Evolutionary conservation across 2,888 invertebrate genomes (phyloP), one percentile per base, ranked within the genome.

Genomic region (Drosophila pseudotakahashii): DNA sequence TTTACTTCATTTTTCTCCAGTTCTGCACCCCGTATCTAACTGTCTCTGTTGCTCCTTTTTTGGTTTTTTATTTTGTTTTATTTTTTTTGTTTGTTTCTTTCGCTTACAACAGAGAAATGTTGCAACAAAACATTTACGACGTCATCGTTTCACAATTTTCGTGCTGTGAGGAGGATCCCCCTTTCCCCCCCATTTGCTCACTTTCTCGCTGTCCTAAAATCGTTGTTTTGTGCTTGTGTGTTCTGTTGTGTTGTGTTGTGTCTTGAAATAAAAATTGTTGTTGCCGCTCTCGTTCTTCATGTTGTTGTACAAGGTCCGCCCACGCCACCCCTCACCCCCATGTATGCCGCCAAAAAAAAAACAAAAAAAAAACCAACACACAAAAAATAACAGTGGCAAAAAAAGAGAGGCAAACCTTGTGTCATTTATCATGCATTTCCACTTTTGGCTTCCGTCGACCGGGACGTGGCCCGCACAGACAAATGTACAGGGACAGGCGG

Each of bases 391-490:
- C 48, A 44, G 44, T 41, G 52, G 51, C 32, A 50, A 47, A 58
- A 48, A 71, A 57, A 63, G 61, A 76, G 73, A 59, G 41, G 57
- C 75, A 79, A 85, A 79, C 70, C 78, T 79, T 82, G 76, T 84
- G 88, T 88, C 83, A 88, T 84, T 88, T 88, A 85, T 84, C 83
- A 88, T 88, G 86, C 83, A 88, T 85, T 84, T 88, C 88, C 83
- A 85, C 88, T 84, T 88, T 88, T 82, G 82, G 88, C 86, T 88
- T 85, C 78, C 83, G 86, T 82, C 78, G 79, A 75, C 82, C 74
- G 61, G 84, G 81, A 84, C 78, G 73, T 70, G 81, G 62, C 77
- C 77, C 77, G 77, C 77, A 78, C 75, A 73, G 81, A 83, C 77
- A 66, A 78, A 78, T 77, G 81, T 57, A 72, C 69, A 67, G 61